Conservation (phyloP, 1,140 invertebrate genomes). For the Olivierus martensii region DNA sequence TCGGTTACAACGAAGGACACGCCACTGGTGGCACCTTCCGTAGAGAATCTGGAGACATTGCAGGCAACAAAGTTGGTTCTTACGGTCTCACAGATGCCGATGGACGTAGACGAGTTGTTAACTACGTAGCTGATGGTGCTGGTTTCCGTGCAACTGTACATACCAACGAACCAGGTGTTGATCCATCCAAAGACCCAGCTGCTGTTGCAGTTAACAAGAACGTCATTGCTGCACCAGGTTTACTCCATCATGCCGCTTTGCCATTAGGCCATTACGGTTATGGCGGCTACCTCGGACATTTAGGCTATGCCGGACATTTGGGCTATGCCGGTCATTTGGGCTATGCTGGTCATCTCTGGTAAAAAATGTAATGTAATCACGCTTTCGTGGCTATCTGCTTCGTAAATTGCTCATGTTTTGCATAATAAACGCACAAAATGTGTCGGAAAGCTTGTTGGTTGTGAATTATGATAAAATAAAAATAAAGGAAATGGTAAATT, state of each 20-base stretch:
- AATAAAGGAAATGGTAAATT: too few relatives aligned
- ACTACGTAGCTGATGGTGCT: slow-evolving; percentile 25
- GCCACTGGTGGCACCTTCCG: slow-evolving; percentile 22
- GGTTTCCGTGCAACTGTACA: slow-evolving; percentile 22
- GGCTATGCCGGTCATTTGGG: too few relatives aligned
- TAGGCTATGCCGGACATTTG: too few relatives aligned
- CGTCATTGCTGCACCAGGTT: slow-evolving; percentile 7
- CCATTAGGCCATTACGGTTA: too few relatives aligned
- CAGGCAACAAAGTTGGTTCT: slow-evolving; percentile 19
- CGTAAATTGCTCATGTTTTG: too few relatives aligned
- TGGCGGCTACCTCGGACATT: too few relatives aligned
- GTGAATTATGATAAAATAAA: too few relatives aligned
- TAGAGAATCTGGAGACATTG: slow-evolving; percentile 16
- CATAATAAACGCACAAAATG: too few relatives aligned
- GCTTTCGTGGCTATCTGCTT: too few relatives aligned
- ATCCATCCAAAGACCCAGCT: slow-evolving; percentile 20
- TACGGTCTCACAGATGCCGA: slow-evolving; percentile 21
- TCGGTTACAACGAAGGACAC: slow-evolving; percentile 24
- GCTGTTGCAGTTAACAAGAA: slow-evolving; percentile 20
- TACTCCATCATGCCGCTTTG: not conserved
- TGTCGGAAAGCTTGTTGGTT: too few relatives aligned
- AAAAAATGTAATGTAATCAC: too few relatives aligned
- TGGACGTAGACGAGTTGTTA: slow-evolving; percentile 20
- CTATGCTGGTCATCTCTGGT: too few relatives aligned
- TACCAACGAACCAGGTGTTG: slow-evolving; percentile 19